Conservation (phyloP, 2,888 invertebrate species). For the Tinea pellionella region DNA sequence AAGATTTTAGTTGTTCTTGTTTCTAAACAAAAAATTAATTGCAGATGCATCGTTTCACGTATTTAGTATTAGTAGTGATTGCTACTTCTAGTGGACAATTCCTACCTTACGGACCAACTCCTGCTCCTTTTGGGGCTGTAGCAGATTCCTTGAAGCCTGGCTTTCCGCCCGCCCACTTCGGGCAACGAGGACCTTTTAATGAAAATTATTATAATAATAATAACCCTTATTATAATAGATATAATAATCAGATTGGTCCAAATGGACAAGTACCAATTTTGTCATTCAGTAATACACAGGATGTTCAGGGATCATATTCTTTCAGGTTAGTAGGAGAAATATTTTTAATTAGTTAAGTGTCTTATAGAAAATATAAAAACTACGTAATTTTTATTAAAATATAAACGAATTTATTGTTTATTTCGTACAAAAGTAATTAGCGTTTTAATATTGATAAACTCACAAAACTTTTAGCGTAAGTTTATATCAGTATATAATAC, state of each 20-base stretch:
- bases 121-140: slow-evolving; percentile 7
- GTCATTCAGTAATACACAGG: slow-evolving; percentile 63
- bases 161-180: background rate
- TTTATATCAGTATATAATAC: too few relatives aligned
- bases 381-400: background rate
- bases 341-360: background rate
- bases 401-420: too few relatives aligned
- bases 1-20: background rate
- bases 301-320: slow-evolving; percentile 72
- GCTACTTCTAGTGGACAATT: slow-evolving; percentile 12
- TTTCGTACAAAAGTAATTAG: too few relatives aligned
- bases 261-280: slow-evolving; percentile 50
- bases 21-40: slow-evolving; percentile 16
- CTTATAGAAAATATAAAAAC: background rate
- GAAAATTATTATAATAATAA: slow-evolving; percentile 21
- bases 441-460: too few relatives aligned
- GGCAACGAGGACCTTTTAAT: background rate
- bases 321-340: slow-evolving; percentile 40
- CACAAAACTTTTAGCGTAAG: too few relatives aligned
- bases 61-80: slow-evolving; percentile 17
- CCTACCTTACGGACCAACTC: slow-evolving; percentile 7
- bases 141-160: background rate
- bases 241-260: slow-evolving; percentile 26
- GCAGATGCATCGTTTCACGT: slow-evolving; percentile 26
- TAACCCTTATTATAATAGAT: slow-evolving; percentile 38